A percentile compares a stretch with the other conserved stretches of the same genome.
Evolutionary conservation across 2,797 vertebrate genomes (phyloP).

Genomic region (Podarcis lilfordi): DNA sequence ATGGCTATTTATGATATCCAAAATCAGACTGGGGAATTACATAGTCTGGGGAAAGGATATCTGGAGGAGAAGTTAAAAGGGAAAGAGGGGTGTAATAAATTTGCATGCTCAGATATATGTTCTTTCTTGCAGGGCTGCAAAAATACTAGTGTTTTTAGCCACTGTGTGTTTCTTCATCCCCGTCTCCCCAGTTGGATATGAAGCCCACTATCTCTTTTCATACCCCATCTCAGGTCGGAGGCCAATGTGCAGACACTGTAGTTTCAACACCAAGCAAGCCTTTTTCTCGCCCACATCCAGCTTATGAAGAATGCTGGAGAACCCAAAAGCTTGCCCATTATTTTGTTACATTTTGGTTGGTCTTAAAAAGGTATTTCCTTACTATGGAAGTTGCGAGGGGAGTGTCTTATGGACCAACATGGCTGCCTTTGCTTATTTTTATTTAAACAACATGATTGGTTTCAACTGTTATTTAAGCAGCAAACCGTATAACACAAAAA

Average conservation of each 20-base stretch:
- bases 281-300: neutral
- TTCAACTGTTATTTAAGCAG: neutral
- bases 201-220: no score
- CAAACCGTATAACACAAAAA: neutral
- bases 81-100: neutral
- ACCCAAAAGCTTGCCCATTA: neutral
- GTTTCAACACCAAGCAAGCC: no score
- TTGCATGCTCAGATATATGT: conserved; percentile 12
- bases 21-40: neutral
- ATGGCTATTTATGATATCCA: neutral
- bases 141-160: neutral
- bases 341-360: neutral
- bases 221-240: no score
- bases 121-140: conserved; percentile 23
- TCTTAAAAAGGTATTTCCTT: neutral
- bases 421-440: neutral
- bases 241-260: no score
- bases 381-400: neutral
- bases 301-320: neutral
- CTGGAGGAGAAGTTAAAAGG: conserved; percentile 22
- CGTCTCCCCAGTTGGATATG: neutral
- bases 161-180: neutral
- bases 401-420: neutral
- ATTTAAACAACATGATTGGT: no score
- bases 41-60: neutral